These are phyloP conservation scores for Dendronephthya gigantea DNA, from an alignment of 64 coral and sea anemone genomes.

Conservation along the genomic window DNA sequence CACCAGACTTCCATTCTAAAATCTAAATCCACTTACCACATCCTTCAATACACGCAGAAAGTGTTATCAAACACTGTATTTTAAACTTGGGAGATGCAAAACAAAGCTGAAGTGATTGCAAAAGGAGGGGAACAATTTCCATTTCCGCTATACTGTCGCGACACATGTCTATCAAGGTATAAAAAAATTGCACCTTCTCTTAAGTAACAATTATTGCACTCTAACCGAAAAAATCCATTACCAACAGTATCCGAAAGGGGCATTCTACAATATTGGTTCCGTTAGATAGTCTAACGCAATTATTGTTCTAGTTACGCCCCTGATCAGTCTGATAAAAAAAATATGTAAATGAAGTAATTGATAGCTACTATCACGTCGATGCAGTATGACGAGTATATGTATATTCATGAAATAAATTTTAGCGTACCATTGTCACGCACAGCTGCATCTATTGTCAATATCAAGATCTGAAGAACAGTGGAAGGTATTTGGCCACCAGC, in stretches of 20 bases:
- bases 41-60: not conserved
- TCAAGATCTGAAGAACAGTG: too few species aligned
- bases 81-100: not conserved
- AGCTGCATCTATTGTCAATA: too few species aligned
- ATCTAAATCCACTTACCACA: not conserved
- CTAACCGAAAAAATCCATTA: not conserved
- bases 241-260: too few species aligned
- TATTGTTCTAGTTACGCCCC: too few species aligned
- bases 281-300: too few species aligned
- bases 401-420: not conserved
- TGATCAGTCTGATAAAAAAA: too few species aligned
- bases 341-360: not conserved
- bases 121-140: not conserved
- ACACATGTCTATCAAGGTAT: not conserved
- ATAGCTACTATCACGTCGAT: not conserved
- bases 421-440: not conserved
- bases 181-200: not conserved
- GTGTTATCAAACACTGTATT: not conserved
- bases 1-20: not conserved
- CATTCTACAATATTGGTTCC: too few species aligned
- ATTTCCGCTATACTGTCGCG: not conserved
- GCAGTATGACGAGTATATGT: not conserved
- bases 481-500: too few species aligned
- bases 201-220: not conserved
- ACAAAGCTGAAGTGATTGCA: not conserved